Base-by-base conservation (phyloP, 2,888 invertebrate genomes). In the Caenorhabditis sp. region DNA sequence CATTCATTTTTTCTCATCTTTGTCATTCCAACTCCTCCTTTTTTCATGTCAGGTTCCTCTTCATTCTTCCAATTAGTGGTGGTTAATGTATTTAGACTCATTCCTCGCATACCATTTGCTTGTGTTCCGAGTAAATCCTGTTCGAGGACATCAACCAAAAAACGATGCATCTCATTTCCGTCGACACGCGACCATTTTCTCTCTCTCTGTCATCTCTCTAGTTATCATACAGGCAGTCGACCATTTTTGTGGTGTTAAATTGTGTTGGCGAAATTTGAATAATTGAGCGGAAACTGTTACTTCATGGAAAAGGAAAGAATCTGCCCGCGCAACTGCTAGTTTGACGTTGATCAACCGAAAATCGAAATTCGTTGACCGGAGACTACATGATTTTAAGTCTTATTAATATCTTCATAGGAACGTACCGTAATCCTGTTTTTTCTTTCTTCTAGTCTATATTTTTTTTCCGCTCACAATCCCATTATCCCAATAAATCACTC, bases 41-140 rank as follows among this genome's bases (percentile, higher is more conserved):
- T 73, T 72, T 73, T 64, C 66, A 49, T 73, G 72, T 59, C 72
- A 68, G 66, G 64, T 73, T 47, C 47, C 19, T 73, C 72, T 73
- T 51, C 44, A 49, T 58, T 51, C 79, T 44, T 44, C 54, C 59
- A 73, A 72, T 80, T 80, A 73, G 72, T 73, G 72, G 63, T 59
- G 66, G 80, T 80, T 80, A 73, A 79, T 79, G 80, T 80, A 80
- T 80, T 73, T 72, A 68, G 66, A 73, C 66, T 80, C 72, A 80
- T 73, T 80, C 80, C 47, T 72, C 59, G 73, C 72, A 80, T 80
- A 72, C 80, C 72, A 79, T 61, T 51, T 68, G 49, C n/a, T 51
- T 70, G 64, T 70, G 68, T 69, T 64, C 70, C 79, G 56, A 70
- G 79, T 79, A 69, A 70, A 79, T 79, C 79, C 70, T 79, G 79